Conservation (phyloP, 2,888 invertebrate species). For the Drosophila kambysellisi region DNA sequence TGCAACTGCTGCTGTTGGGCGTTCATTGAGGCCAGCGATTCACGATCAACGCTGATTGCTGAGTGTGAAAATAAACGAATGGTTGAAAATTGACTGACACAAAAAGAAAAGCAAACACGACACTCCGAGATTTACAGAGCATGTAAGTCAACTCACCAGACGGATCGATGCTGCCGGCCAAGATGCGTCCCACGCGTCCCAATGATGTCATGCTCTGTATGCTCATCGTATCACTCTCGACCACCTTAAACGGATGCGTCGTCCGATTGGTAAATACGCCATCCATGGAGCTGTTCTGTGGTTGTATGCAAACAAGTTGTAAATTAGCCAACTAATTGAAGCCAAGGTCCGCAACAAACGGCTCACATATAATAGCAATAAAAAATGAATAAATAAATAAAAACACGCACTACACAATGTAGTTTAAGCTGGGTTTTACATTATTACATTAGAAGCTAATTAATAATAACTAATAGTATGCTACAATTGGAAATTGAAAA, state of each 20-base stretch:
- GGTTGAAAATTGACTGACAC: neutral
- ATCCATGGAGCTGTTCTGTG: constrained; percentile 89
- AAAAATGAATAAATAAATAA: neutral
- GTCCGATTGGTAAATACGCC: constrained; percentile 89
- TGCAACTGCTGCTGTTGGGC: constrained; percentile 77
- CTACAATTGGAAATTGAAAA: constrained; percentile 36
- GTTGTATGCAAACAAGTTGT: constrained; percentile 22
- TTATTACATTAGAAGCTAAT: constrained; percentile 16
- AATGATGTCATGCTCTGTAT: constrained; percentile 95
- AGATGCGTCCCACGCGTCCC: constrained; percentile 92
- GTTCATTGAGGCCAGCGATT: constrained; percentile 80
- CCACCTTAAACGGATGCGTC: constrained; percentile 93
- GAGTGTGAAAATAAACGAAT: constrained; percentile 2
- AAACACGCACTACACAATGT: constrained; percentile 6
- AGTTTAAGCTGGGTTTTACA: constrained; percentile 23
- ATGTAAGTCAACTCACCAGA: constrained; percentile 85
- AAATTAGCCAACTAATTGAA: constrained; percentile 38
- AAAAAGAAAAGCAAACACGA: neutral
- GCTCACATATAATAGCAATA: neutral
- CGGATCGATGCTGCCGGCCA: constrained; percentile 89
- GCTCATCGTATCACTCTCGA: constrained; percentile 94
- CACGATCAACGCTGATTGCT: constrained; percentile 84
- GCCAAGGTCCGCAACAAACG: neutral
- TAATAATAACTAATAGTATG: constrained; percentile 14
- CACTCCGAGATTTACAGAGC: neutral